Percentiles rank a stretch among this genome's conserved stretches.
These are phyloP conservation scores for Ophion obscuratus DNA, from an alignment of 2,888 invertebrate species.

Conservation along the genomic window DNA sequence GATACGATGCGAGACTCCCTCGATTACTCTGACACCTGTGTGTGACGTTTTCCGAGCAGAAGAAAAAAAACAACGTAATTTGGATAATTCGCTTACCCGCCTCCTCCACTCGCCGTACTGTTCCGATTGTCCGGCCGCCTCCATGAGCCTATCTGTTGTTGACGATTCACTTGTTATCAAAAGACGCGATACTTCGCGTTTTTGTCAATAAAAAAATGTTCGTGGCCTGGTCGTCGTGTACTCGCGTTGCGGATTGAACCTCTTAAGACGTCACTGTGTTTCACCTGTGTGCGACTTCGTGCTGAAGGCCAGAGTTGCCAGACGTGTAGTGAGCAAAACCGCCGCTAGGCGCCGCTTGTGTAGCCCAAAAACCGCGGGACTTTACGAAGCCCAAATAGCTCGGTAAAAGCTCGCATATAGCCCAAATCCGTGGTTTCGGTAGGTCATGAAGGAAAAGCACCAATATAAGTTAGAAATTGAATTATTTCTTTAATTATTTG, in stretches of 20 bases:
- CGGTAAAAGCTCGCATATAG: too few relatives aligned
- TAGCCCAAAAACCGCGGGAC: too few relatives aligned
- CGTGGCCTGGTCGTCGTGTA: slow-evolving; percentile 6
- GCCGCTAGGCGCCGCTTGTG: too few relatives aligned
- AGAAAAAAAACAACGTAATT: slow-evolving; percentile 12
- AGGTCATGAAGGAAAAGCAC: too few relatives aligned
- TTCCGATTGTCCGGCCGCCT: slow-evolving; percentile 74
- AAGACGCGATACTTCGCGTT: slow-evolving; percentile 2
- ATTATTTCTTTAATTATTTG: too few relatives aligned
- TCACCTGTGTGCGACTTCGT: slow-evolving; percentile 30
- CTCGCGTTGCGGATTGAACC: slow-evolving; percentile 35
- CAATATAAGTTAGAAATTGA: too few relatives aligned
- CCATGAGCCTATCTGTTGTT: slow-evolving; percentile 70
- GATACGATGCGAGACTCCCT: neutral
- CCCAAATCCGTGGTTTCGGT: too few relatives aligned
- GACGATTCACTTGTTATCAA: slow-evolving; percentile 23
- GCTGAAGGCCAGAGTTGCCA: slow-evolving; percentile 36
- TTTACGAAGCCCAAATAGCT: too few relatives aligned
- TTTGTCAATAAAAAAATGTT: slow-evolving; percentile 14
- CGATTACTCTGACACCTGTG: slow-evolving; percentile 50
- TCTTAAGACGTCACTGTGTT: slow-evolving; percentile 43
- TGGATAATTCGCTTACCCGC: slow-evolving; percentile 71
- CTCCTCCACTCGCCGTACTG: slow-evolving; percentile 79
- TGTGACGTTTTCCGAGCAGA: slow-evolving; percentile 43
- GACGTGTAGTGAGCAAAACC: too few relatives aligned